Evolutionary conservation across 1,140 invertebrate species (phyloP).

Genomic region (Eciton burchellii): DNA sequence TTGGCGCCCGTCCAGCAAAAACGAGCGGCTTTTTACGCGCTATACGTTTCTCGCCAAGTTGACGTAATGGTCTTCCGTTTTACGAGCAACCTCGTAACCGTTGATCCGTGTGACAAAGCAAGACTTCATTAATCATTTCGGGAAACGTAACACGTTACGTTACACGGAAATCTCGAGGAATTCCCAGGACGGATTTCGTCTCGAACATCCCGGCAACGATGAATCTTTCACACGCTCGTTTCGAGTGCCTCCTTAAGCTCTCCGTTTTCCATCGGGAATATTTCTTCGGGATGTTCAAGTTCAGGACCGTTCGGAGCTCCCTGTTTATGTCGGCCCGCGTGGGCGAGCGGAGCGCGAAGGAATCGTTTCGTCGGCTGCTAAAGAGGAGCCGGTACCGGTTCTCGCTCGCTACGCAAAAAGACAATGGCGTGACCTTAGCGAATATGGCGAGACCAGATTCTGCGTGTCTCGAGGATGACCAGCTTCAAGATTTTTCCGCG

Average conservation of each 20-base stretch:
- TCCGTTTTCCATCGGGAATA: neutral
- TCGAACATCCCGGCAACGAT: neutral
- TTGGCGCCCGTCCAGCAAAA: slow-evolving; percentile 43
- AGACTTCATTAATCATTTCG: too few species aligned
- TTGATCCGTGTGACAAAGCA: neutral
- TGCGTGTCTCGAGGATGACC: slow-evolving; percentile 64
- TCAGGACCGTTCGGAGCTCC: neutral
- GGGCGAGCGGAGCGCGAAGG: slow-evolving; percentile 61
- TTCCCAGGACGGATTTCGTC: too few species aligned
- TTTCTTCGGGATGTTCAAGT: slow-evolving; percentile 1
- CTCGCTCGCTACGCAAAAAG: slow-evolving; percentile 70
- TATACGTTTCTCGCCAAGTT: slow-evolving; percentile 30
- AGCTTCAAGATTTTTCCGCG: slow-evolving; percentile 38
- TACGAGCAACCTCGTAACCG: neutral
- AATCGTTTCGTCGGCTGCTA: slow-evolving; percentile 56
- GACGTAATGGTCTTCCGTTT: slow-evolving; percentile 53
- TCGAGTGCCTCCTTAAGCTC: neutral
- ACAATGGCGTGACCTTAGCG: slow-evolving; percentile 78
- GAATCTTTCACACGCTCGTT: neutral
- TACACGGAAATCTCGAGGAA: too few species aligned
- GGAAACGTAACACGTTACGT: too few species aligned
- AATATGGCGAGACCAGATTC: slow-evolving; percentile 79
- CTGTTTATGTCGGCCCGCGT: slow-evolving; percentile 36
- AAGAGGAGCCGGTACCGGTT: slow-evolving; percentile 73
- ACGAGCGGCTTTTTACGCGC: slow-evolving; percentile 26